Percentiles rank a stretch among this genome's conserved stretches.
These are phyloP conservation scores for Paramormyrops hopkinsi DNA, from an alignment of 2,797 vertebrate genomes.

Conservation along the genomic window DNA sequence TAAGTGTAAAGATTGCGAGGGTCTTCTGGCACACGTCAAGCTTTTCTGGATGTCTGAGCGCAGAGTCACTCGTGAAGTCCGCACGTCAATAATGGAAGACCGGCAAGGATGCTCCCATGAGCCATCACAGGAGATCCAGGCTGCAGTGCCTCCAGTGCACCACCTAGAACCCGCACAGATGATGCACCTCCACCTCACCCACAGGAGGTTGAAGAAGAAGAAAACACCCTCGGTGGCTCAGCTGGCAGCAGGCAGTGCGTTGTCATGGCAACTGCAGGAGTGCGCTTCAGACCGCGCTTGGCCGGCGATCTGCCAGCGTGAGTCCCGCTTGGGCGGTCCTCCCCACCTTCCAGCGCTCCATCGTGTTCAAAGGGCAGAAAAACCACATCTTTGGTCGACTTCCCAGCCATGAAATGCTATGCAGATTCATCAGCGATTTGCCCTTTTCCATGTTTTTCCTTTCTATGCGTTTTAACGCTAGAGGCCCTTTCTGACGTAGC, in stretches of 20 bases:
- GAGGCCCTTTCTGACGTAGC: not conserved
- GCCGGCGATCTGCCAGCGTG: not conserved
- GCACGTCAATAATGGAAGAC: not conserved
- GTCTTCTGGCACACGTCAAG: not conserved
- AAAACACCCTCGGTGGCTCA: not conserved
- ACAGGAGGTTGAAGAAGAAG: not conserved
- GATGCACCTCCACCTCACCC: constrained; percentile 31
- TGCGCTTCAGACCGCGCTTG: not conserved
- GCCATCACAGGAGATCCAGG: not conserved
- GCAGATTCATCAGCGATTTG: not conserved
- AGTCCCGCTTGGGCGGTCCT: not conserved
- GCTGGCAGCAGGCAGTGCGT: constrained; percentile 12
- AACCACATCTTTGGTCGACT: not conserved
- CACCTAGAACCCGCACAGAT: not conserved
- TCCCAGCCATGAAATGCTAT: not conserved
- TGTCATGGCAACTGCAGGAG: constrained; percentile 20
- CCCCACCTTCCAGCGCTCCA: not conserved
- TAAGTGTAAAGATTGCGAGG: not conserved
- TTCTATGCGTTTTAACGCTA: not conserved
- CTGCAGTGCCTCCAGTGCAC: not conserved
- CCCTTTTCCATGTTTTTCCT: not conserved
- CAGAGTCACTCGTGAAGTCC: not conserved
- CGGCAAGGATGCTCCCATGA: not conserved
- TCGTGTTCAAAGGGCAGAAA: not conserved
- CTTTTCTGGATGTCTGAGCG: not conserved